Base-by-base conservation (phyloP, 2,113 vertebrate genomes). In the Dermatemys mawii region DNA sequence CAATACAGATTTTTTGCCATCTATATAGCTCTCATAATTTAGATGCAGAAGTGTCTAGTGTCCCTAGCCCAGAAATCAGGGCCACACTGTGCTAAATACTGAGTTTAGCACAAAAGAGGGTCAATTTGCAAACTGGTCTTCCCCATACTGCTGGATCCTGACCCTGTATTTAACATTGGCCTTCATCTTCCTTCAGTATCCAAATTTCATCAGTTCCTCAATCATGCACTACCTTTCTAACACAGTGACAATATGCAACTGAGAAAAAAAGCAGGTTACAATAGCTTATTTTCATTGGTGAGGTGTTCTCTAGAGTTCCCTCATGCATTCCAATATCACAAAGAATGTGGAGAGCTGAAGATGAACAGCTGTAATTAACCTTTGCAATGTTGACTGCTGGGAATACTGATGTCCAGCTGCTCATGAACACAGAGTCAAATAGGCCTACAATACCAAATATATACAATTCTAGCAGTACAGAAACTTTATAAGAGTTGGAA, bases 1-100 rank as follows among this genome's bases (percentile, higher is more conserved):
- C 91, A 92, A 96, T 91, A 85, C 55, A 55, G 81, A 32, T 78
- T 90, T 92, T 22, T 46, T 50, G 79, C 91, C 5, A 17, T 38
- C 63, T 38, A 5, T 38, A 38, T 14, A n/a, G 19, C 8, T 7
- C 60, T 38, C 32, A 38, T 38, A 70, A 70, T n/a, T 70, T n/a
- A 38, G 84, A 81, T 49, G 87, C 19, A 83, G 87, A 95, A 94
- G 70, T 38, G 75, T 2, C 22, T 80, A 24, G 35, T 88, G 29
- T 22, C 6, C 26, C 49, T n/a, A 5, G 6, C 82, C 81, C 50
- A 79, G 22, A 2, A 92, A 46, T 83, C 78, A 4, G 22, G 88
- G 76, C 1, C 0, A 41, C 16, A 22, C 26, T 79, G 19, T 32
- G 88, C n/a, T 83, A 80, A 90, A 44, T 26, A 41, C 10, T 82